Base-by-base conservation (phyloP, 1,140 invertebrate species). In the Lordiphosa mommai region DNA sequence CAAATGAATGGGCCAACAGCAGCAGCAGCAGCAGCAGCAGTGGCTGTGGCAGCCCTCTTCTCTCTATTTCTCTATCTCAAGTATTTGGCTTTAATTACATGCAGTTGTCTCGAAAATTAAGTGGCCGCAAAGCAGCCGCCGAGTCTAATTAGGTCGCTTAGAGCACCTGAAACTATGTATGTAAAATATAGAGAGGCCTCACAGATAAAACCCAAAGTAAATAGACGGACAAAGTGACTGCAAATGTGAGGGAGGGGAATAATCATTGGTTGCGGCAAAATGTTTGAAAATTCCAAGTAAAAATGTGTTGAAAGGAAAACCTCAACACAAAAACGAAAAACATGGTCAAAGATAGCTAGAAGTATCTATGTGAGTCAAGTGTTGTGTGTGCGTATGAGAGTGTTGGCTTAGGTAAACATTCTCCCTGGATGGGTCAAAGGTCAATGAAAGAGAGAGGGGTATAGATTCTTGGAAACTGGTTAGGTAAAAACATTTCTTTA, bases 51-150 rank as follows among this genome's bases (percentile, higher is more conserved):
- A 29, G 20, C 10, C 16, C 20, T 48, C 30, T 30, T 41, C 33
- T 32, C 12, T 33, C 8, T 34, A n/a, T 12, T 10, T 40, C 29
- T 69, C 43, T 44, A 52, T 33, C 53, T 51, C 23, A 12, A 51
- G 46, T 60, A 55, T 66, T 61, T 59, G 61, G 41, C 73, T 79
- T 67, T 55, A 82, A 79, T 72, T 77, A 72, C 50, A 52, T 64
- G 67, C 67, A 56, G 46, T 76, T 77, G 66, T 60, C 50, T 76
- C 49, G 27, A 51, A 49, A 36, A 53, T 55, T 44, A 67, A 68
- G 64, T 68, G 48, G 56, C 64, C 38, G 34, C 51, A 30, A 52
- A 41, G 40, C 34, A 38, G 46, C 43, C 44, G 12, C 41, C 37
- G 34, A 30, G 13, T 66, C 60, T 66, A 80, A 80, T 80, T 80